Conservation (phyloP, 2,797 vertebrate genomes). For the Coilia nasus region DNA sequence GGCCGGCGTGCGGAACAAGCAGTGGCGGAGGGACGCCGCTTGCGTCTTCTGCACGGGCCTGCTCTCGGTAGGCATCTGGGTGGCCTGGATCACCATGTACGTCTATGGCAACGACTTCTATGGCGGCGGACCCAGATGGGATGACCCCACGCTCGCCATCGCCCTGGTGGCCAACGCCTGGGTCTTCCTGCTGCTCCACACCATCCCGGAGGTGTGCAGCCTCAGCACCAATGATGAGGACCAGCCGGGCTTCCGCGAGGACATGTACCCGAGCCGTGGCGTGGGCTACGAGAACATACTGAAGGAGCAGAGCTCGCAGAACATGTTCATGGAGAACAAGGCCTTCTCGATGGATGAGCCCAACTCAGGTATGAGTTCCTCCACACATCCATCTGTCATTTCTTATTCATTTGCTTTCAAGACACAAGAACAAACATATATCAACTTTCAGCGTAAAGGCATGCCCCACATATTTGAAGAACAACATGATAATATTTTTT, state of each 20-base stretch:
- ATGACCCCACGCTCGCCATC: conserved; percentile 90
- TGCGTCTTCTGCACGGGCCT: conserved; percentile 76
- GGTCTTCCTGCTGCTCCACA: conserved; percentile 82
- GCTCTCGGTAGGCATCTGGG: conserved; percentile 85
- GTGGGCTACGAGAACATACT: conserved; percentile 94
- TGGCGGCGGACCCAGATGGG: conserved; percentile 71
- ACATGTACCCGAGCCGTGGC: conserved; percentile 77
- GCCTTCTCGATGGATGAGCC: conserved; percentile 93
- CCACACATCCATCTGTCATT: neutral
- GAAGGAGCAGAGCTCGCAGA: conserved; percentile 86
- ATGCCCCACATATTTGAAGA: neutral
- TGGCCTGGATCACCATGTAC: conserved; percentile 91
- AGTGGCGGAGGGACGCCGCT: conserved; percentile 78
- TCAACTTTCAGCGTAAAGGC: neutral
- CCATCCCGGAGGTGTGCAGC: conserved; percentile 85
- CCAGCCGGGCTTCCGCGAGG: conserved; percentile 70
- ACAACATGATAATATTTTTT: too few relatives aligned
- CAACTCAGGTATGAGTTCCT: neutral
- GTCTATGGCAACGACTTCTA: conserved; percentile 78
- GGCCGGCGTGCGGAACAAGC: conserved; percentile 72
- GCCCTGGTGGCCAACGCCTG: conserved; percentile 87
- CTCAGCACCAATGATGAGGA: conserved; percentile 64
- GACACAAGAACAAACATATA: neutral
- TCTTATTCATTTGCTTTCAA: neutral
- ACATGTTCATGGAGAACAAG: conserved; percentile 94